Conservation (phyloP, 2,888 invertebrate genomes). For the Myopa testacea region DNA sequence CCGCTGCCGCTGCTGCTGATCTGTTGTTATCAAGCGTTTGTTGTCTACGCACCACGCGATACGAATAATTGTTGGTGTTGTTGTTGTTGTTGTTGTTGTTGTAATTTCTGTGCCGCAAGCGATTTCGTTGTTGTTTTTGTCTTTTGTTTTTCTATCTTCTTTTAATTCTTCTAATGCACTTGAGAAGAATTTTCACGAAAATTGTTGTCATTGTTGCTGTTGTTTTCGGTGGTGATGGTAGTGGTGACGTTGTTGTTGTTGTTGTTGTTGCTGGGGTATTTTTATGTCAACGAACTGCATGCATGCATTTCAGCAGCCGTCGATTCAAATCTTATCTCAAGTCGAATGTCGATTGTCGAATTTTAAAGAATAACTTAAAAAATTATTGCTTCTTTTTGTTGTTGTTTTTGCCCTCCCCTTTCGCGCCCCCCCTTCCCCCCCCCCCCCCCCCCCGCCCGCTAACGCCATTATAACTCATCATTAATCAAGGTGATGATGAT, state of each 20-base stretch:
- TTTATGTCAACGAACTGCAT: slow-evolving; percentile 24
- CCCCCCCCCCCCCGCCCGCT: too few relatives aligned
- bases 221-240: too few relatives aligned
- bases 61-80: not conserved
- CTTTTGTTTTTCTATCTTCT: not conserved
- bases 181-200: not conserved
- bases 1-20: not conserved
- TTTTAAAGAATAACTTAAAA: not conserved
- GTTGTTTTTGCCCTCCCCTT: too few relatives aligned
- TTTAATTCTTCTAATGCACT: slow-evolving; percentile 1
- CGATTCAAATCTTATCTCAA: too few relatives aligned
- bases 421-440: not conserved
- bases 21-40: not conserved
- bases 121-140: not conserved
- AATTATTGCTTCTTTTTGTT: too few relatives aligned
- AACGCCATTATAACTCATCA: too few relatives aligned
- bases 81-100: slow-evolving; percentile 10
- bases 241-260: too few relatives aligned
- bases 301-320: too few relatives aligned
- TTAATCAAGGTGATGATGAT: too few relatives aligned
- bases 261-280: not conserved
- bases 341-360: not conserved
- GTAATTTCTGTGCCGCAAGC: not conserved
- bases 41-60: not conserved
- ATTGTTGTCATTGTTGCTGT: not conserved